Evolutionary conservation across 2,797 vertebrate species (phyloP), one percentile per base, ranked within the genome.

Genomic region (Botia almorhae): DNA sequence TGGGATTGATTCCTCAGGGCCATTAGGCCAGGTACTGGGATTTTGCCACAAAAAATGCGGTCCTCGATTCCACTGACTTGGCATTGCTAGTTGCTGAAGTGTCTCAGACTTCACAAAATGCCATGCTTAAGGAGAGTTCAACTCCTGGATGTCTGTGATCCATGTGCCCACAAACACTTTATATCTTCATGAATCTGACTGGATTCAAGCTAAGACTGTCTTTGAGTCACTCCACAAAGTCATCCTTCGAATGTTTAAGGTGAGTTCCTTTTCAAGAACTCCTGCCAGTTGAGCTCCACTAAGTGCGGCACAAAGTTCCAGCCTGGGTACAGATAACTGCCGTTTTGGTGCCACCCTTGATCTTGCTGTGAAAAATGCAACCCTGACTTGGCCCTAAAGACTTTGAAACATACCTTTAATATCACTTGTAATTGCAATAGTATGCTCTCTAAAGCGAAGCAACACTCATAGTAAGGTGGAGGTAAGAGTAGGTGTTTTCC

Each of bases 371-470:
- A 75, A 2, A 61, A 61, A 74, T 64, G 60, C 43, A 21, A 76
- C 61, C 10, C 65, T 5, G 10, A 53, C 23, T 51, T 50, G 60
- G 17, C 46, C 63, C 3, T 33, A 4, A 48, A 2, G 17, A 64
- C 29, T 53, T 11, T 82, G 77, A 17, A 85, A 83, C 81, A 85
- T 85, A 0, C 29, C 58, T 0, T 51, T 29, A 0, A 85, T 83
- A 26, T 83, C 78, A 7, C 73, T 74, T 19, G 71, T 79, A 7
- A 85, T 71, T 1, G 73, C 76, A 1, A 83, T 13, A 0, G 46
- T 1, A 29, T 78, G 23, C 58, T 85, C 51, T 4, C 65, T n/a
- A 10, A 82, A 86, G 2, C 63, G n/a, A 0, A 85, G 64, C 0
- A 87, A 53, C 0, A 86, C 1, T 2, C 71, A 75, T 13, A 80